phyloP scores from a whole-genome alignment of 2,888 invertebrate genomes.

The Euzetes globulus region DNA sequence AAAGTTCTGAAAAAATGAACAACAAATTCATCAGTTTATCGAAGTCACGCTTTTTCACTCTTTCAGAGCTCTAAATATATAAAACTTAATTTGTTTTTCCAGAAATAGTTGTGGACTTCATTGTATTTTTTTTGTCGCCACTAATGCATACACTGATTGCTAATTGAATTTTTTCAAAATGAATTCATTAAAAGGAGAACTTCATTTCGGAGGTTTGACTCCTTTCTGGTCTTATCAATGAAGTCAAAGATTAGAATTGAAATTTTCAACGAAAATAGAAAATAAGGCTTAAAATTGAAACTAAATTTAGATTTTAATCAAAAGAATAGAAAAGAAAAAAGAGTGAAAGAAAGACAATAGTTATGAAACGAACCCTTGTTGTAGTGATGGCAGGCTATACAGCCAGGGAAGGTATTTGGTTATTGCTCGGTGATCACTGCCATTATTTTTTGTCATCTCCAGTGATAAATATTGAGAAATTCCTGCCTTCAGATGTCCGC shows the following conservation, averaged over 20 bases:
- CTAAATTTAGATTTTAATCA: constrained; percentile 14
- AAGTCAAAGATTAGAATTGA: constrained; percentile 40
- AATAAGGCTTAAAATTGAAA: not conserved
- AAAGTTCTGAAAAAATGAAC: not conserved
- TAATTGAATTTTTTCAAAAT: not conserved
- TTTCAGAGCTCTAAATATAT: not conserved
- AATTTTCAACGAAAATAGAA: not conserved
- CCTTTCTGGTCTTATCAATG: not conserved
- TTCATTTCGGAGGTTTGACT: not conserved
- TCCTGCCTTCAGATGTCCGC: constrained; percentile 91
- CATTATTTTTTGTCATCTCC: constrained; percentile 77
- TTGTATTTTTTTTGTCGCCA: constrained; percentile 5
- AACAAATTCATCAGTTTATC: not conserved
- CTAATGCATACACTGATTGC: not conserved
- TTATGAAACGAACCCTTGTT: constrained; percentile 61
- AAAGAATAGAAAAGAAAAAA: not conserved
- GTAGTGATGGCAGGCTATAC: constrained; percentile 68
- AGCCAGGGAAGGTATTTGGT: constrained; percentile 83
- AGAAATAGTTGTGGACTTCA: not conserved
- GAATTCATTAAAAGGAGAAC: not conserved
- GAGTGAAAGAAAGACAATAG: too few relatives aligned
- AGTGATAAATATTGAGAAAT: constrained; percentile 73
- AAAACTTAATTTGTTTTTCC: constrained; percentile 9
- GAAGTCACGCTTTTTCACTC: not conserved
- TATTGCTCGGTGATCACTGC: constrained; percentile 70